phyloP scores from a whole-genome alignment of 2,888 invertebrate genomes.

The Heliconius hortense region DNA sequence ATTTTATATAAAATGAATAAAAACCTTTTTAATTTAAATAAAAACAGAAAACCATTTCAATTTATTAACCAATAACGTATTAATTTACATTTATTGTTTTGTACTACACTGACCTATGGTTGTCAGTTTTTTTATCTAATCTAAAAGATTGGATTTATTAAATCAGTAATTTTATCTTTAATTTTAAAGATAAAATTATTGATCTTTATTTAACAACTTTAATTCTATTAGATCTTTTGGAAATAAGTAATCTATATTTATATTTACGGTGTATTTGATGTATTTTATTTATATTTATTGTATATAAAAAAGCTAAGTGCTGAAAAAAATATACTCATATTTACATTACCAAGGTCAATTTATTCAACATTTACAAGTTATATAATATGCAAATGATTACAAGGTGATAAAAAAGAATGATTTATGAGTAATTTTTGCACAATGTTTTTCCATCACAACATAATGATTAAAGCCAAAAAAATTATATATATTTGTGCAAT shows the following conservation, averaged over 20 bases:
- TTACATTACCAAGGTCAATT: background rate
- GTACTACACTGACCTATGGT: background rate
- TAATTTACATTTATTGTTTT: background rate
- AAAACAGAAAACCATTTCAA: background rate
- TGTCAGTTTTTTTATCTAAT: slow-evolving; percentile 1
- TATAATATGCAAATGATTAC: background rate
- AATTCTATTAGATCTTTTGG: background rate
- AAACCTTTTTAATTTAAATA: background rate
- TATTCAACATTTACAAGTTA: background rate
- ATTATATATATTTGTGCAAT: background rate
- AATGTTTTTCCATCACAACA: background rate
- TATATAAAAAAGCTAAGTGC: background rate
- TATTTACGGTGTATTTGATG: background rate
- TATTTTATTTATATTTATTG: background rate
- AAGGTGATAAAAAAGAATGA: background rate
- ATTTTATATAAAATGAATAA: too few species aligned
- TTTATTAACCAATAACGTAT: background rate
- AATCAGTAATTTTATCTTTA: background rate
- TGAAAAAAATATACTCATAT: background rate
- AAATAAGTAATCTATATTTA: background rate
- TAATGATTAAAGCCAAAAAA: background rate
- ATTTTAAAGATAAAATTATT: background rate
- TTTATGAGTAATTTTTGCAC: background rate
- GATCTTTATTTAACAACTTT: background rate
- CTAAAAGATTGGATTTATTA: slow-evolving; percentile 8